A percentile compares a stretch with the other conserved stretches of the same genome.
Conservation (phyloP, 2,797 vertebrate genomes). For the Crax fasciolata region DNA sequence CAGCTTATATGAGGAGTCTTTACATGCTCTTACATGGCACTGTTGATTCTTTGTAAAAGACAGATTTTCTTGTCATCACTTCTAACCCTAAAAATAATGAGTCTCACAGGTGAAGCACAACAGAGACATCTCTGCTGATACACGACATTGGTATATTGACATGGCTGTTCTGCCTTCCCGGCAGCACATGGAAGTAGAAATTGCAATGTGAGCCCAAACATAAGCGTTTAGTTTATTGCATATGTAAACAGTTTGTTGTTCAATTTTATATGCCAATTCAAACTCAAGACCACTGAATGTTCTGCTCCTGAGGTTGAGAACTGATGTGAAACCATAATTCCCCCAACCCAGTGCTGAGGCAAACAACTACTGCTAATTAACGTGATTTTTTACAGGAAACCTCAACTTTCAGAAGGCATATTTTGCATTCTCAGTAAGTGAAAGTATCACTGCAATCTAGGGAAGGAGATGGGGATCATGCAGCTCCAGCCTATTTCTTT, state of each 20-base stretch:
- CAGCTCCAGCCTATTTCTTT: background rate
- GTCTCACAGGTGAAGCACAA: background rate
- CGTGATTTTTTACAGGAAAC: background rate
- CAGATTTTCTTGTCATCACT: background rate
- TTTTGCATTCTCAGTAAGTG: background rate
- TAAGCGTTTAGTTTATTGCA: background rate
- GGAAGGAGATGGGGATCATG: background rate
- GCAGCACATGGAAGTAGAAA: background rate
- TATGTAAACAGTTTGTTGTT: background rate
- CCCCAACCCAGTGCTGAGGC: background rate
- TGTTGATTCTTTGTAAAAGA: background rate
- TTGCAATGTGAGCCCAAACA: rapidly evolving
- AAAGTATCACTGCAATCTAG: background rate
- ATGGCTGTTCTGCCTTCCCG: background rate
- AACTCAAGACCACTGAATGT: background rate
- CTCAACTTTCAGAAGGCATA: background rate
- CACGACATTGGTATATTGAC: rapidly evolving
- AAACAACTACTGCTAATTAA: background rate
- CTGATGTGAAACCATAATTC: background rate
- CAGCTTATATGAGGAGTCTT: background rate
- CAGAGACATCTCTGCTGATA: background rate
- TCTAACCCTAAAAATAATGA: background rate
- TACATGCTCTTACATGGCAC: background rate
- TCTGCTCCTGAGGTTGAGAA: background rate
- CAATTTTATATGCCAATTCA: background rate